Base-by-base conservation (phyloP, 2,888 invertebrate species). In the Lepidochitona cinerea region DNA sequence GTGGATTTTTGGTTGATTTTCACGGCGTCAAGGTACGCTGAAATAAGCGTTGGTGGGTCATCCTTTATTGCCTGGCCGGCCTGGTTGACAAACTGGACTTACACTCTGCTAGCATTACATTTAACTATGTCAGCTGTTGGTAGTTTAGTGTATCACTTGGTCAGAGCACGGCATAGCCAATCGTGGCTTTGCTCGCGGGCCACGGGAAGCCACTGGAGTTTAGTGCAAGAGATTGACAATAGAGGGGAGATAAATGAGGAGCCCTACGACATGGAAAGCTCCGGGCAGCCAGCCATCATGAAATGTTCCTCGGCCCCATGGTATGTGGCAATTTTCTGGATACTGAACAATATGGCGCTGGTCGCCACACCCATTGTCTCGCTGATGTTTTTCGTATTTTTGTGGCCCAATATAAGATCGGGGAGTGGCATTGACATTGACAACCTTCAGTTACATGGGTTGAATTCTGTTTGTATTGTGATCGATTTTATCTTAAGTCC, bases 1-100 rank as follows among this genome's bases (percentile, higher is more conserved):
- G 78, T 82, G 26, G 68, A 80, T 36, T 73, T 78, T 35, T 86
- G 86, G 84, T 72, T 85, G 2, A 72, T 85, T 6, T 80, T 81
- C 70, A 79, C 78, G 2, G 77, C 82, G 7, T n/a, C 29, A 49
- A 26, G 37, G 5, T 72, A 32, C 36, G 53, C 35, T 7, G 54
- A 70, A 1, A 41, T 68, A 23, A 37, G 26, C 4, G 5, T 66
- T n/a, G 64, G 33, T 3, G 14, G 14, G 3, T 35, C 36, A 37
- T 29, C 59, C 14, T 59, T 29, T 32, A 18, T 66, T 37, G 74
- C 85, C 29, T 84, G 82, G 79, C 77, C 78, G 12, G 85, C 83
- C 12, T 89, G 82, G 71, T 80, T 89, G 26, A 89, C 89, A n/a
- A 87, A 84, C 75, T 89, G 89, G 89, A 83, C 87, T 14, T 89